These are phyloP conservation scores for Diorhabda sublineata DNA, from an alignment of 1,140 invertebrate species.

Conservation along the genomic window DNA sequence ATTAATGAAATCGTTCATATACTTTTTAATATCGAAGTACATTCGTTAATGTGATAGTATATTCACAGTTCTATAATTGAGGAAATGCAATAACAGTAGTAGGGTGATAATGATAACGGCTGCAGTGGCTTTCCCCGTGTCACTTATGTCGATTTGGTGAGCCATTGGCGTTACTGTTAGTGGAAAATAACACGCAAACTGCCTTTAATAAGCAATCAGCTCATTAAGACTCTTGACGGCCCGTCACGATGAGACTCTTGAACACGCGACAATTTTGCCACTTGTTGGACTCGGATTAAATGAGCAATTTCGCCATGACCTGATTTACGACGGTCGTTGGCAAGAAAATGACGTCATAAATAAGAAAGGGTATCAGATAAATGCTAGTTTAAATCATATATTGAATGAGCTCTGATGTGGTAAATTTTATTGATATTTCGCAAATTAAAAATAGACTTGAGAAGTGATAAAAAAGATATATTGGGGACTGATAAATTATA, in stretches of 20 bases:
- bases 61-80: neutral
- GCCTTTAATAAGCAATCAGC: slow-evolving; percentile 23
- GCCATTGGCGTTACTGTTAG: neutral
- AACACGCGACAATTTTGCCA: slow-evolving; percentile 21
- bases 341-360: no score
- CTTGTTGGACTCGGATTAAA: slow-evolving; percentile 9
- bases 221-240: slow-evolving; percentile 17
- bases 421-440: no score
- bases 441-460: no score
- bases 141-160: neutral
- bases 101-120: neutral
- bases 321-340: neutral
- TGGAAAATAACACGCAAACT: slow-evolving; percentile 9
- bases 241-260: slow-evolving; percentile 16
- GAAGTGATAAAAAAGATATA: no score
- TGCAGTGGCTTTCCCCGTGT: neutral
- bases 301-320: slow-evolving; percentile 6
- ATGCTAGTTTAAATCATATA: no score
- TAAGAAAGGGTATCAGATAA: no score
- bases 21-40: no score
- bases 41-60: neutral
- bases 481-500: no score
- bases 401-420: no score
- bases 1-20: no score
- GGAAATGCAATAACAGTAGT: neutral